A percentile compares a stretch with the other conserved stretches of the same genome.
phyloP scores from a whole-genome alignment of 2,797 vertebrate genomes.

The Darevskia nairensis region DNA sequence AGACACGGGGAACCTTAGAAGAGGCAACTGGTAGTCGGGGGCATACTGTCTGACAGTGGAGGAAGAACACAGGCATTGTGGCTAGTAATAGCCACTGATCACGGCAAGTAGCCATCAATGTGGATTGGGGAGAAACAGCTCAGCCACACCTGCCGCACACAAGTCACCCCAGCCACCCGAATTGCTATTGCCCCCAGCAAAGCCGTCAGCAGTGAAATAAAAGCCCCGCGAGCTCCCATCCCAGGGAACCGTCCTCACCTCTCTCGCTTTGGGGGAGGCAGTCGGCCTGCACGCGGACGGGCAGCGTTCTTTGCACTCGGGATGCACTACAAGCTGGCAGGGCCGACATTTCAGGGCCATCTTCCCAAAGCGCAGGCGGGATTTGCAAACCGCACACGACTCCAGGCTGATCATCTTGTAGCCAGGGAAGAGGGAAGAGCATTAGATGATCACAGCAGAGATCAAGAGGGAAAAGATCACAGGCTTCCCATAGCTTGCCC shows the following conservation, averaged over 20 bases:
- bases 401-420: constrained; percentile 83
- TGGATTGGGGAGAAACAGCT: not conserved
- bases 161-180: too few relatives aligned
- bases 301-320: constrained; percentile 78
- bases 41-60: too few relatives aligned
- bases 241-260: constrained; percentile 36
- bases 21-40: too few relatives aligned
- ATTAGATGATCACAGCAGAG: not conserved
- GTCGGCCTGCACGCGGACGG: constrained; percentile 56
- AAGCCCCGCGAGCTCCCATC: too few relatives aligned
- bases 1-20: too few relatives aligned
- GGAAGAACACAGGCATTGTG: not conserved
- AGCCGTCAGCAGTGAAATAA: too few relatives aligned
- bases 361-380: constrained; percentile 85
- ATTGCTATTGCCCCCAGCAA: not conserved
- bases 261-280: constrained; percentile 4
- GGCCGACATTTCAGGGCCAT: constrained; percentile 82
- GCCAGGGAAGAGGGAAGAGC: not conserved
- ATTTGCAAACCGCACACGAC: constrained; percentile 79
- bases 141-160: not conserved
- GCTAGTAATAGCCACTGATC: too few relatives aligned
- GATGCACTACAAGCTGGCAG: constrained; percentile 80
- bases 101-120: too few relatives aligned
- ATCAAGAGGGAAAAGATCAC: not conserved
- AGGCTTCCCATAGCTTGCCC: too few relatives aligned